Conservation (phyloP, 2,113 vertebrate species). For the Regulus satrapa region DNA sequence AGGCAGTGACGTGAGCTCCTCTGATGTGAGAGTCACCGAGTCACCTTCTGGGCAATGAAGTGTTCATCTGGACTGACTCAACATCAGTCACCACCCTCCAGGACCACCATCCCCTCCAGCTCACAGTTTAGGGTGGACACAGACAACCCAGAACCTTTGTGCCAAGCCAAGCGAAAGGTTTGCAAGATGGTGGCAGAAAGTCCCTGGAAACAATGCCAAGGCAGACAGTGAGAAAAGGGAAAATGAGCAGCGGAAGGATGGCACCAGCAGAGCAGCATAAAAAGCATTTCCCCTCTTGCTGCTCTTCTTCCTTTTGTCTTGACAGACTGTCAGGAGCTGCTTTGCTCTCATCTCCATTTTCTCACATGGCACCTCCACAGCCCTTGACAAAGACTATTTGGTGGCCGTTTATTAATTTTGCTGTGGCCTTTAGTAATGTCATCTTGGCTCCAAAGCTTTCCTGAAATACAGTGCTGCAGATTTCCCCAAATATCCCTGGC, state of each 20-base stretch:
- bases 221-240: background rate
- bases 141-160: background rate
- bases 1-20: background rate
- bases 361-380: background rate
- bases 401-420: slow-evolving; percentile 42
- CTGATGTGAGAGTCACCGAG: background rate
- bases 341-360: background rate
- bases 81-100: no score
- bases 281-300: background rate
- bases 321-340: background rate
- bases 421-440: slow-evolving; percentile 33
- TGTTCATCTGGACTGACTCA: background rate
- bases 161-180: background rate
- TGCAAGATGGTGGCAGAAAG: background rate
- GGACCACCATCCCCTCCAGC: background rate
- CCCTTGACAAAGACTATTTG: background rate
- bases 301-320: background rate
- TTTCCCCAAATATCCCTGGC: background rate
- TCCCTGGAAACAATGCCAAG: background rate
- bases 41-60: background rate
- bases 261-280: background rate
- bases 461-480: slow-evolving; percentile 31
- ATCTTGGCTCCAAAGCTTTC: slow-evolving; percentile 10
- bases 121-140: background rate
- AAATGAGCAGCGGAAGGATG: background rate